Percentiles rank a stretch among this genome's conserved stretches.
phyloP scores from a whole-genome alignment of 1,140 invertebrate genomes.

The Ptiloglossa arizonensis region DNA sequence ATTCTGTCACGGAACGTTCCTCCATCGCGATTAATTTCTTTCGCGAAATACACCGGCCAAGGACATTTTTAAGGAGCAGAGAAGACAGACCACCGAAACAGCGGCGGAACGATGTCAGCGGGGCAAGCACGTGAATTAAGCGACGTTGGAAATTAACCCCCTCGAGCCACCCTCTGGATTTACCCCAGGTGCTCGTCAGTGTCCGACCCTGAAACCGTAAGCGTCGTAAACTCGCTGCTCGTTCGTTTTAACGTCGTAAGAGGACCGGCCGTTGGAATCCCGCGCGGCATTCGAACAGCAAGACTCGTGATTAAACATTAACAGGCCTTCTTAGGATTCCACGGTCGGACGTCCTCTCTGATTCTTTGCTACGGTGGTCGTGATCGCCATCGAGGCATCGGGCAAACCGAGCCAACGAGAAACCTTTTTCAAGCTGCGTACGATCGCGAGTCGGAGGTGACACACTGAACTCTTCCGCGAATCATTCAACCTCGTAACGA shows the following conservation, averaged over 20 bases:
- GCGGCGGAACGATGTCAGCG: constrained; percentile 62
- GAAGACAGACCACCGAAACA: constrained; percentile 30
- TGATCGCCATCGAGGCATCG: too few relatives aligned
- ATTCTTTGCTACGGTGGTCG: too few relatives aligned
- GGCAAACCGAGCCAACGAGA: too few relatives aligned
- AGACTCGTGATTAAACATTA: constrained; percentile 65
- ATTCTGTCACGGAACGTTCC: too few relatives aligned
- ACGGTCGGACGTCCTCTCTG: not conserved
- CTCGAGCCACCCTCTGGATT: constrained; percentile 63
- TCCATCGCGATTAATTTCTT: not conserved
- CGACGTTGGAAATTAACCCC: constrained; percentile 66
- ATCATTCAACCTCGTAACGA: not conserved
- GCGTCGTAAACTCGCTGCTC: constrained; percentile 64
- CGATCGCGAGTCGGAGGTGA: not conserved
- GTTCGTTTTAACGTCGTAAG: constrained; percentile 66
- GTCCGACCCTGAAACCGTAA: constrained; percentile 66
- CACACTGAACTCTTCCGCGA: not conserved
- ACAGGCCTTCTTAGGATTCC: constrained; percentile 46
- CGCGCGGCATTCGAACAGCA: constrained; percentile 52
- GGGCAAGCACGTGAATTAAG: constrained; percentile 67
- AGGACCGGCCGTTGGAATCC: constrained; percentile 48
- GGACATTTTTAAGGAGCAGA: not conserved
- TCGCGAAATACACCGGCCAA: not conserved
- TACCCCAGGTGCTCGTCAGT: constrained; percentile 69
- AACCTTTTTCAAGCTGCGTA: not conserved